Percentiles rank a stretch among this genome's conserved stretches.
Evolutionary conservation across 2,113 vertebrate species (phyloP).

Genomic region (Zingel zingel): DNA sequence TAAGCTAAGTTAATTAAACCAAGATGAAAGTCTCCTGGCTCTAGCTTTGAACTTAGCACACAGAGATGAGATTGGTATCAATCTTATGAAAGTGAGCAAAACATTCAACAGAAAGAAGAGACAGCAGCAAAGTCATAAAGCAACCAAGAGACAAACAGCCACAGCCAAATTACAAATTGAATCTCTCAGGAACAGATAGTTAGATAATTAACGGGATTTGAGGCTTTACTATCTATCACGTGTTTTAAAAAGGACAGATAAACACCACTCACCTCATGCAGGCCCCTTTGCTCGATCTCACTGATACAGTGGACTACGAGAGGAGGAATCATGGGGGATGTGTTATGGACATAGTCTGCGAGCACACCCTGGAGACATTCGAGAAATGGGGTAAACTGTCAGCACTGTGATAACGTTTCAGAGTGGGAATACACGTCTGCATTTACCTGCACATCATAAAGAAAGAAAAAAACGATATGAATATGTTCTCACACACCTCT

Average conservation of each 20-base stretch:
- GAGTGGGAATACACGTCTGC: neutral
- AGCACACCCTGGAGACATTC: slow-evolving; percentile 87
- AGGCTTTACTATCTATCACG: slow-evolving; percentile 6
- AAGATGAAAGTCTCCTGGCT: neutral
- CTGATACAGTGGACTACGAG: slow-evolving; percentile 95
- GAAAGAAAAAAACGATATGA: neutral
- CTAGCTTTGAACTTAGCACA: neutral
- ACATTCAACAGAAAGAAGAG: neutral
- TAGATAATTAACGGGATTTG: slow-evolving; percentile 5
- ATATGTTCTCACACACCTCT: slow-evolving; percentile 85
- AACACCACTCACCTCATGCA: slow-evolving; percentile 88
- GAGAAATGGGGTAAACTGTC: neutral
- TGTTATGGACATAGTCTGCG: slow-evolving; percentile 90
- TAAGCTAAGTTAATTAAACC: neutral
- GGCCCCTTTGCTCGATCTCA: slow-evolving; percentile 96
- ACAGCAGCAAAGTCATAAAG: slow-evolving; percentile 13
- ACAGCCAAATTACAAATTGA: slow-evolving; percentile 25
- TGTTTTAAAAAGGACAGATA: neutral
- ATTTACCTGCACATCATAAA: neutral
- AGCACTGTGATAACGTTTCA: neutral
- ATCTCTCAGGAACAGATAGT: slow-evolving; percentile 51
- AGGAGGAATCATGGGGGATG: slow-evolving; percentile 94
- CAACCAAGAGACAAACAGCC: slow-evolving; percentile 33
- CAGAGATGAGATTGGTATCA: neutral
- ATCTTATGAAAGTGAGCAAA: neutral